A percentile compares a stretch with the other conserved stretches of the same genome.
Conservation (phyloP, 2,797 vertebrate species). For the Salarias fasciatus region DNA sequence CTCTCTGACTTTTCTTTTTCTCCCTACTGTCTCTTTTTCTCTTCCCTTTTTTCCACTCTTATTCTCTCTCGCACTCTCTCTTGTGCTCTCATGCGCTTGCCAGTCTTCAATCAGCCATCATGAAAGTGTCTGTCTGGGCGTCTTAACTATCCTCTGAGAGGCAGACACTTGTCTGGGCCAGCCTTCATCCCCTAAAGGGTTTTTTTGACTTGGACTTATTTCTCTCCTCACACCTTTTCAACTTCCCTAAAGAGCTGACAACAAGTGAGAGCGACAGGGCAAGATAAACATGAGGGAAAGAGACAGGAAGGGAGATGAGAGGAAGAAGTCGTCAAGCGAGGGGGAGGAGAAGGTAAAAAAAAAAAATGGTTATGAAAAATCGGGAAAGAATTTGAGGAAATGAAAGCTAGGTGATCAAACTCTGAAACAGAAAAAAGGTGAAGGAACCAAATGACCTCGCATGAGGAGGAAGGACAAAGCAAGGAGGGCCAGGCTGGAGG, state of each 20-base stretch:
- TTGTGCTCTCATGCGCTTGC: constrained; percentile 67
- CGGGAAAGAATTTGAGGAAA: constrained; percentile 29
- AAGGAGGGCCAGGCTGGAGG: constrained; percentile 48
- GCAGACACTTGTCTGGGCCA: constrained; percentile 82
- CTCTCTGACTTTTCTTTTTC: constrained; percentile 76
- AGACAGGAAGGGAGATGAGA: constrained; percentile 71
- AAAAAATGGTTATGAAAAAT: constrained; percentile 51
- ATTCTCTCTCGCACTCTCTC: constrained; percentile 63
- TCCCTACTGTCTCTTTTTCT: constrained; percentile 65
- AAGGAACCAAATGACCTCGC: constrained; percentile 56
- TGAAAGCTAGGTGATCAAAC: constrained; percentile 42
- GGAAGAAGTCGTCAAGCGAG: constrained; percentile 42
- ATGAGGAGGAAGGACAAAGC: constrained; percentile 63
- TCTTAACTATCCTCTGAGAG: constrained; percentile 86
- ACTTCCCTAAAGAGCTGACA: constrained; percentile 80
- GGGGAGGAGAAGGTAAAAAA: constrained; percentile 38
- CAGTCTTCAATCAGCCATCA: constrained; percentile 87
- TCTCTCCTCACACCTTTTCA: constrained; percentile 82
- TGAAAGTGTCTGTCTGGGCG: constrained; percentile 83
- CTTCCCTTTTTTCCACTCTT: constrained; percentile 49
- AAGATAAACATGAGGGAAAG: constrained; percentile 78
- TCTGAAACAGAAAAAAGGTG: constrained; percentile 44
- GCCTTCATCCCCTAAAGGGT: constrained; percentile 83
- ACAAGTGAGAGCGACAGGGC: constrained; percentile 75
- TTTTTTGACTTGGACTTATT: constrained; percentile 83